Evolutionary conservation across 2,113 vertebrate genomes (phyloP).

Genomic region (Protobothrops mucrosquamatus): DNA sequence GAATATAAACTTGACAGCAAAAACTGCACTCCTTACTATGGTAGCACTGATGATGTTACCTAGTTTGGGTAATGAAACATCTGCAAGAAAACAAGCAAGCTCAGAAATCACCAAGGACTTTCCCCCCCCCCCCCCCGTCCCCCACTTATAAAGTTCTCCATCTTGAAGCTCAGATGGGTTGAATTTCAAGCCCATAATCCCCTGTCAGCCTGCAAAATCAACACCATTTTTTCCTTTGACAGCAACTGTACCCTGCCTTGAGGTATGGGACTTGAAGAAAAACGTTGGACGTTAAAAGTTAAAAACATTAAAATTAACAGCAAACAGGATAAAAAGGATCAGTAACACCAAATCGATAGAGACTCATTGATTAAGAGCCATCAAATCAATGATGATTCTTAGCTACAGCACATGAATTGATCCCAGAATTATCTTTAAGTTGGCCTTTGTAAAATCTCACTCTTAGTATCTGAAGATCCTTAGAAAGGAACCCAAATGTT

Average conservation of each 20-base stretch:
- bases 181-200: background rate
- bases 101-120: no score
- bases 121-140: no score
- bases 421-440: background rate
- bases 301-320: background rate
- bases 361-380: background rate
- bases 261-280: background rate
- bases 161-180: background rate
- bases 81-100: no score
- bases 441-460: background rate
- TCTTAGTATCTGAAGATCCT: background rate
- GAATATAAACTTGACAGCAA: no score
- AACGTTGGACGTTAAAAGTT: background rate
- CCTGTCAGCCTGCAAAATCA: background rate
- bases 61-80: background rate
- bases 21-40: no score
- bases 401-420: background rate
- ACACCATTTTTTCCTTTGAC: background rate
- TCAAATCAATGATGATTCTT: background rate
- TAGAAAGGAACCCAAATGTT: background rate
- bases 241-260: background rate
- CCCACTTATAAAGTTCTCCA: background rate
- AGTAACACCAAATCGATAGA: background rate
- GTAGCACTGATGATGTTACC: no score
- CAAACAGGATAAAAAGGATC: no score